A percentile compares a stretch with the other conserved stretches of the same genome.
Conservation (phyloP, 2,888 invertebrate genomes). For the Penaeus monodon region DNA sequence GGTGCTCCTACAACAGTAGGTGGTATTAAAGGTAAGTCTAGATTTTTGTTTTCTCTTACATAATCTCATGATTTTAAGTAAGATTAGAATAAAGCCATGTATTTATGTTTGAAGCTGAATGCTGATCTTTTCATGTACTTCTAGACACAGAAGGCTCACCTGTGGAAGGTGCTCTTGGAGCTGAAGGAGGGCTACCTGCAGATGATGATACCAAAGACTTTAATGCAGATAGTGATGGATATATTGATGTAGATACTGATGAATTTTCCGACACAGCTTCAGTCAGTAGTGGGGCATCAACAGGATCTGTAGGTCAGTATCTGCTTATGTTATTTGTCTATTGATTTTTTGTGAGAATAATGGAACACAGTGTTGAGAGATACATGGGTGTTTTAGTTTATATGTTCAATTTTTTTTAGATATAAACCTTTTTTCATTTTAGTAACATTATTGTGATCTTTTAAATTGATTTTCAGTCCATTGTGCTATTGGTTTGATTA, state of each 20-base stretch:
- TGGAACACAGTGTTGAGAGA: too few relatives aligned
- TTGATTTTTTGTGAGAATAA: too few relatives aligned
- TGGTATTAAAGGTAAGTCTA: constrained; percentile 26
- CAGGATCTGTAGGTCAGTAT: constrained; percentile 66
- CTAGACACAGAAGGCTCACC: background rate
- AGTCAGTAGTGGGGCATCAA: constrained; percentile 67
- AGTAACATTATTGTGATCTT: too few relatives aligned
- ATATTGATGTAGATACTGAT: constrained; percentile 72
- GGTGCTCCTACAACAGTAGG: constrained; percentile 18
- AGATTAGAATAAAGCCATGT: background rate
- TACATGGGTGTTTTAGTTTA: background rate
- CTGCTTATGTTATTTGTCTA: background rate
- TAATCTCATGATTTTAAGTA: background rate
- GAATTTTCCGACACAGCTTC: constrained; percentile 72
- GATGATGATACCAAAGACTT: constrained; percentile 23
- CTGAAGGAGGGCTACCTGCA: constrained; percentile 17
- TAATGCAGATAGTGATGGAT: constrained; percentile 53
- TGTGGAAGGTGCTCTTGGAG: constrained; percentile 20
- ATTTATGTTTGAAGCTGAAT: background rate
- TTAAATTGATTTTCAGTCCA: too few relatives aligned
- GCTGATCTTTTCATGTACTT: background rate
- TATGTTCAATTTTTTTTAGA: background rate
- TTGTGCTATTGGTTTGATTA: too few relatives aligned
- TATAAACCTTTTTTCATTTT: background rate
- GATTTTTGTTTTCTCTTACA: background rate